Conservation (phyloP, 2,888 invertebrate genomes). For the Doris montereyensis region DNA sequence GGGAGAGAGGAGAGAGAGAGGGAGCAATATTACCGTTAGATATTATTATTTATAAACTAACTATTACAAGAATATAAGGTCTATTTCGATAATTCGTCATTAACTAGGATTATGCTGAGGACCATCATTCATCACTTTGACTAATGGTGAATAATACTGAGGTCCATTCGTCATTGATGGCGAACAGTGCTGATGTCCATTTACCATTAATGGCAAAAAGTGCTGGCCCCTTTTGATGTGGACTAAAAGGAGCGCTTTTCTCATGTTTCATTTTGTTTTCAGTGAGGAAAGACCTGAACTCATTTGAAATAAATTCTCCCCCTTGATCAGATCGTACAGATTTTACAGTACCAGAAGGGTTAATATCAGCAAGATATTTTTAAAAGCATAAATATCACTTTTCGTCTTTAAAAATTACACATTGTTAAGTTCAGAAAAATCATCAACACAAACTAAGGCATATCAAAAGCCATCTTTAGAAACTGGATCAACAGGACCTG, state of each 20-base stretch:
- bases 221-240: slow-evolving; percentile 42
- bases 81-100: too few relatives aligned
- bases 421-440: slow-evolving; percentile 30
- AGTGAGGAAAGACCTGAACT: neutral
- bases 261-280: slow-evolving; percentile 17
- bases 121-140: too few relatives aligned
- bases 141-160: too few relatives aligned
- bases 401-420: neutral
- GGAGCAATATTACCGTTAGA: too few relatives aligned
- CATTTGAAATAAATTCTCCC: neutral
- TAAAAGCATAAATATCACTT: neutral
- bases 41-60: too few relatives aligned
- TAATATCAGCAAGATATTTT: neutral
- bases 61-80: too few relatives aligned
- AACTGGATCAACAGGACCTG: slow-evolving; percentile 39
- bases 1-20: too few relatives aligned
- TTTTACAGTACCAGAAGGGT: neutral
- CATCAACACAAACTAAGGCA: slow-evolving; percentile 38
- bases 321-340: neutral
- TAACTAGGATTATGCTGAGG: too few relatives aligned
- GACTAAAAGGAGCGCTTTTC: slow-evolving; percentile 28
- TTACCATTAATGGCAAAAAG: too few relatives aligned
- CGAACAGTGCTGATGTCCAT: too few relatives aligned
- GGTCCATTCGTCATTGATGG: too few relatives aligned
- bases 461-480: slow-evolving; percentile 42